Percentiles rank a stretch among this genome's conserved stretches.
These are phyloP conservation scores for Dendrophyllia cribrosa DNA, from an alignment of 64 coral and sea anemone genomes.

Conservation along the genomic window DNA sequence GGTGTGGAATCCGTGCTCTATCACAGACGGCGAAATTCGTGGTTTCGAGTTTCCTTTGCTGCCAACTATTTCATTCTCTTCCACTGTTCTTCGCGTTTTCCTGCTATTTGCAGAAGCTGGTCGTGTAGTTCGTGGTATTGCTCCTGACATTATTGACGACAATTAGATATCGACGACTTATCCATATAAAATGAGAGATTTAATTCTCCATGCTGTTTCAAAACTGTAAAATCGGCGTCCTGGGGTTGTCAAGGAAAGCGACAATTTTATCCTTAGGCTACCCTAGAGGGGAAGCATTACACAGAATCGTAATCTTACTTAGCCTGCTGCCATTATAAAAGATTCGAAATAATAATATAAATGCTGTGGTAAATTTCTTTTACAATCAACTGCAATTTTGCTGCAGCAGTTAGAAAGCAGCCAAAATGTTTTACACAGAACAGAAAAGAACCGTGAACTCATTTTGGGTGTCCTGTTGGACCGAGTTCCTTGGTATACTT, in stretches of 20 bases:
- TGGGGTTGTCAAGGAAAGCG: conserved; percentile 24
- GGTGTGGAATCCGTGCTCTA: conserved; percentile 57
- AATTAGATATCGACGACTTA: neutral
- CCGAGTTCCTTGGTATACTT: neutral
- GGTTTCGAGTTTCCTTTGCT: neutral
- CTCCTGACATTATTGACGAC: neutral
- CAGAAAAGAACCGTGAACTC: too few relatives aligned
- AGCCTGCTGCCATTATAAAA: too few relatives aligned
- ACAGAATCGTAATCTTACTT: too few relatives aligned
- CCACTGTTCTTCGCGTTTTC: conserved; percentile 23
- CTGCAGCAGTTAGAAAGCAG: too few relatives aligned
- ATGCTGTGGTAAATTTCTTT: neutral
- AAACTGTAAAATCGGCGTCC: conserved; percentile 36
- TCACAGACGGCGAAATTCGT: conserved; percentile 27
- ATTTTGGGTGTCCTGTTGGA: too few relatives aligned
- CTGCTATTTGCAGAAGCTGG: neutral
- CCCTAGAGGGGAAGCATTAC: conserved; percentile 4
- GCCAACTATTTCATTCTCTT: conserved; percentile 33
- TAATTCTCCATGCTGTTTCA: neutral
- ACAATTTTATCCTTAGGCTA: neutral
- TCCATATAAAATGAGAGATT: neutral
- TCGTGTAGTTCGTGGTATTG: neutral
- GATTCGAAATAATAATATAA: too few relatives aligned
- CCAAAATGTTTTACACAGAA: too few relatives aligned
- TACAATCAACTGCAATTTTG: neutral